Evolutionary conservation across 1,140 invertebrate genomes (phyloP), one percentile per base, ranked within the genome.

Genomic region (Augochlora pura): DNA sequence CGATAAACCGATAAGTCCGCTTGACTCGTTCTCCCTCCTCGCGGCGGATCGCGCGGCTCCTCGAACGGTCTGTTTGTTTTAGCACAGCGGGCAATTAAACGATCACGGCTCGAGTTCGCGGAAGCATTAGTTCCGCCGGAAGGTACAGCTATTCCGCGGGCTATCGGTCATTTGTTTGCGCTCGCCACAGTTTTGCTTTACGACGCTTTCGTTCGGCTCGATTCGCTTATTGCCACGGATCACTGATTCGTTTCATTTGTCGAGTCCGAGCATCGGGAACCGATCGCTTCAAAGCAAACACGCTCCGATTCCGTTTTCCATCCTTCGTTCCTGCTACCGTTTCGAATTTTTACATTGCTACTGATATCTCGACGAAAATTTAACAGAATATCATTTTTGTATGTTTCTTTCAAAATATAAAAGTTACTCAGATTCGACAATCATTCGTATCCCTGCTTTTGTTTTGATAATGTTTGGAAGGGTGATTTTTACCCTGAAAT

Each of bases 1-100:
- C 79, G 60, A 86, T 86, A 86, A 85, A 86, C 70, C 66, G 68
- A 80, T 74, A 68, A 52, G 54, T 80, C 64, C 54, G 38, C 49
- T 39, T 14, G 39, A 38, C 39, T 81, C 57, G 25, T 39, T 54
- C 12, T 32, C 32, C 32, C 32, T 32, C 59, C 67, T 25, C 52
- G 60, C 49, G 80, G 42, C 52, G 57, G 49, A 71, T 83, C 27
- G 27, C 27, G 27, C 32, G 10, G 2, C 18, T 46, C 14, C 27
- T 38, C 46, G 65, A 27, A 32, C 8, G 27, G 52, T 32, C 16
- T 62, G 65, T 74, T 75, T 59, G 62, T 80, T 83, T 80, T 63
- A 62, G 49, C 32, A 23, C 38, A 52, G 57, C 32, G 5, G 39
- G 27, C 38, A 23, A 83, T 64, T 82, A 82, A 74, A 78, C 59